phyloP scores from a whole-genome alignment of 2,888 invertebrate species.

The Eustalomyia histrio region DNA sequence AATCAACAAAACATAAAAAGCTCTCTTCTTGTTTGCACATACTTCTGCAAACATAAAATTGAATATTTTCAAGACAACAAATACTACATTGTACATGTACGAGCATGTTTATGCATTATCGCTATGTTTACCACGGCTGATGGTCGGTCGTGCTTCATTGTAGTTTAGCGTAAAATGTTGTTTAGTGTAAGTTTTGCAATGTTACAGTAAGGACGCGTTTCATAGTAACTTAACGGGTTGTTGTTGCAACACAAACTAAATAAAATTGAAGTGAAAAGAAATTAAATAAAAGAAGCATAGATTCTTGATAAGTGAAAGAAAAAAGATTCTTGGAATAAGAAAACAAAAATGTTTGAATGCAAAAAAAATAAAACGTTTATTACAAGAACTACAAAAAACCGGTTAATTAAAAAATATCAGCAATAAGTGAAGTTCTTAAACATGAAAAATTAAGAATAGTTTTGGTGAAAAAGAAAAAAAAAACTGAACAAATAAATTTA shows the following conservation, averaged over 20 bases:
- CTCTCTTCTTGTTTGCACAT: not conserved
- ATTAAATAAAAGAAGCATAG: conserved; percentile 18
- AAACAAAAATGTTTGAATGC: conserved; percentile 32
- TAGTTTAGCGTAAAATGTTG: conserved; percentile 13
- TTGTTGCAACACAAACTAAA: conserved; percentile 15
- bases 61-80: conserved; percentile 29
- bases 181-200: conserved; percentile 63
- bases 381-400: conserved; percentile 21
- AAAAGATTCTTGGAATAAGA: conserved; percentile 41
- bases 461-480: not conserved
- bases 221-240: conserved; percentile 27
- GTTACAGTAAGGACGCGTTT: conserved; percentile 50
- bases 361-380: conserved; percentile 3
- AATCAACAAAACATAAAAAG: not conserved
- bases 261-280: not conserved
- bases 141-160: conserved; percentile 24
- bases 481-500: not conserved
- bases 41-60: conserved; percentile 34
- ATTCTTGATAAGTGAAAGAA: conserved; percentile 40
- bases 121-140: conserved; percentile 44
- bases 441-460: not conserved
- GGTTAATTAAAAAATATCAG: conserved; percentile 35
- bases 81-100: not conserved
- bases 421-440: conserved; percentile 10
- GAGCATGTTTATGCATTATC: conserved; percentile 31